These are phyloP conservation scores for Mycteria americana DNA, from an alignment of 2,797 vertebrate species.

Conservation along the genomic window DNA sequence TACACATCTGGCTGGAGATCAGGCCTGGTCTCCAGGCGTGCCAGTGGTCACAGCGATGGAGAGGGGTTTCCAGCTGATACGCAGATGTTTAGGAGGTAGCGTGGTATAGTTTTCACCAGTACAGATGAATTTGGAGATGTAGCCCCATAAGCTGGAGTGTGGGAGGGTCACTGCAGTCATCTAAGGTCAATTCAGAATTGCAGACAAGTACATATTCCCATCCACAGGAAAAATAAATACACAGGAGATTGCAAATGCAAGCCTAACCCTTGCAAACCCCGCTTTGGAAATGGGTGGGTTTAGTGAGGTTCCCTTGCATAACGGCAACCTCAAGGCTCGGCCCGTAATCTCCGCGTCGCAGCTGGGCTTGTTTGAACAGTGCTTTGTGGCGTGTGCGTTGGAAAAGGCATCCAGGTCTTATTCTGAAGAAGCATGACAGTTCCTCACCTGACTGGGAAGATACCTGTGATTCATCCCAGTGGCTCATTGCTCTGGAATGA, in stretches of 20 bases:
- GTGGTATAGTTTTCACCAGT: neutral
- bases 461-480: neutral
- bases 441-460: neutral
- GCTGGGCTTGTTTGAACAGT: neutral
- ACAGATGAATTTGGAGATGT: neutral
- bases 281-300: neutral
- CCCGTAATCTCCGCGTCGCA: fast-evolving
- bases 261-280: neutral
- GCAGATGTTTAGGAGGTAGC: neutral
- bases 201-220: neutral
- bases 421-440: neutral
- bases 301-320: neutral
- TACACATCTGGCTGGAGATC: neutral
- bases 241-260: neutral
- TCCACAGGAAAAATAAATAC: neutral
- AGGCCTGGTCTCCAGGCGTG: neutral
- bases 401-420: neutral
- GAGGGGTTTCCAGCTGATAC: neutral
- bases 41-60: neutral
- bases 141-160: fast-evolving
- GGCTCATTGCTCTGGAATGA: neutral
- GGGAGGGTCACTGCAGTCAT: neutral
- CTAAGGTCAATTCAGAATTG: neutral
- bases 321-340: neutral
- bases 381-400: fast-evolving